Evolutionary conservation across 2,888 invertebrate genomes (phyloP).

Genomic region (Philopedon plagiatum): DNA sequence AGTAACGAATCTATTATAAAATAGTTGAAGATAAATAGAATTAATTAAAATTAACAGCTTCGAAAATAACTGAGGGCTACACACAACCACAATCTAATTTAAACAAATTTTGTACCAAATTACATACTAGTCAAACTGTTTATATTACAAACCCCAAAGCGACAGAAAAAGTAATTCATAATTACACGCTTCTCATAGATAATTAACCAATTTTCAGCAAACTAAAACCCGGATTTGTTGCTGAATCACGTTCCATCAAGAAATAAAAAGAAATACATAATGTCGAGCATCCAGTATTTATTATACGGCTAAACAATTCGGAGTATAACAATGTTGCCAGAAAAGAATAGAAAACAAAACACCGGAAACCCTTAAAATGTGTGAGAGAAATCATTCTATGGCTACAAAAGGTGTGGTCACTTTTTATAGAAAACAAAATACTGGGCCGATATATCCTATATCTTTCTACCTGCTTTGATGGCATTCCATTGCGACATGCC

Average conservation of each 20-base stretch:
- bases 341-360: conserved; percentile 66
- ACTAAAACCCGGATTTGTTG: conserved; percentile 48
- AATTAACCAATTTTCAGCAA: conserved; percentile 49
- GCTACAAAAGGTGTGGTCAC: conserved; percentile 69
- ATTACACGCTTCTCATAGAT: conserved; percentile 40
- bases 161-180: conserved; percentile 29
- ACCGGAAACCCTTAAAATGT: conserved; percentile 69
- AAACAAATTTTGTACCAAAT: conserved; percentile 4
- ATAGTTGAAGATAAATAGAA: no score
- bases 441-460: conserved; percentile 55
- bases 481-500: conserved; percentile 66
- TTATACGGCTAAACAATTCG: conserved; percentile 65
- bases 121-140: conserved; percentile 12
- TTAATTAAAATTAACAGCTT: not conserved
- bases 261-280: conserved; percentile 56
- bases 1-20: no score
- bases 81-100: conserved; percentile 7
- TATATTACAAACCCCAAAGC: conserved; percentile 14
- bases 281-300: conserved; percentile 65
- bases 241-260: conserved; percentile 62
- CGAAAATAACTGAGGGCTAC: not conserved
- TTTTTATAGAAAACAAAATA: conserved; percentile 68
- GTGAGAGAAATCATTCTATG: conserved; percentile 66
- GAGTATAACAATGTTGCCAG: conserved; percentile 64
- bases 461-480: conserved; percentile 62